A percentile compares a stretch with the other conserved stretches of the same genome.
phyloP scores from a whole-genome alignment of 2,113 vertebrate species.

The Dipodomys stephensi region DNA sequence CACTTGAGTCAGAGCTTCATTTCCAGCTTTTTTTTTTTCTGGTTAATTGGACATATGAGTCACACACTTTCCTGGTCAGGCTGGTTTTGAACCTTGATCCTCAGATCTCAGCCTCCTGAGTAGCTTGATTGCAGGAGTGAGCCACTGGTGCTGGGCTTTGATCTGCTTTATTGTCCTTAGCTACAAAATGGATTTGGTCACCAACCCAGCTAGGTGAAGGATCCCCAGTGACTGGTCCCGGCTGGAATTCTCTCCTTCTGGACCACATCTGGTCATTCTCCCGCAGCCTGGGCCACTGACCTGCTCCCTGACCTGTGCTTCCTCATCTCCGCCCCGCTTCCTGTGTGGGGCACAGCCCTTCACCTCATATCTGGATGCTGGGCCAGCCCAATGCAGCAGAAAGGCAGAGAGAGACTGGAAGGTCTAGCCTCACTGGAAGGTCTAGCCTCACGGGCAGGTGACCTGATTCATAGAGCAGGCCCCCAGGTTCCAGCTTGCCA shows the following conservation, averaged over 20 bases:
- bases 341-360: too few species aligned
- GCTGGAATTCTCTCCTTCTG: neutral
- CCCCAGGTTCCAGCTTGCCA: neutral
- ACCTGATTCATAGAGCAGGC: neutral
- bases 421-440: too few species aligned
- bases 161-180: neutral
- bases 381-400: neutral
- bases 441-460: too few species aligned
- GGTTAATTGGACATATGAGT: too few species aligned
- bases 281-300: neutral
- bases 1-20: too few species aligned
- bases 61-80: too few species aligned
- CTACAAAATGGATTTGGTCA: neutral
- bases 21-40: too few species aligned
- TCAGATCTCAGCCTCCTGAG: too few species aligned
- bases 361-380: neutral
- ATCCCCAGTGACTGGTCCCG: neutral
- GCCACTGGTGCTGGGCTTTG: too few species aligned
- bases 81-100: too few species aligned
- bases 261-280: neutral
- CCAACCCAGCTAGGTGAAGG: neutral
- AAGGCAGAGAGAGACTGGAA: too few species aligned
- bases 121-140: too few species aligned
- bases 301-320: neutral
- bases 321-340: fast-evolving